phyloP scores from a whole-genome alignment of 1,140 invertebrate genomes.

The Drosophila kanapiae region DNA sequence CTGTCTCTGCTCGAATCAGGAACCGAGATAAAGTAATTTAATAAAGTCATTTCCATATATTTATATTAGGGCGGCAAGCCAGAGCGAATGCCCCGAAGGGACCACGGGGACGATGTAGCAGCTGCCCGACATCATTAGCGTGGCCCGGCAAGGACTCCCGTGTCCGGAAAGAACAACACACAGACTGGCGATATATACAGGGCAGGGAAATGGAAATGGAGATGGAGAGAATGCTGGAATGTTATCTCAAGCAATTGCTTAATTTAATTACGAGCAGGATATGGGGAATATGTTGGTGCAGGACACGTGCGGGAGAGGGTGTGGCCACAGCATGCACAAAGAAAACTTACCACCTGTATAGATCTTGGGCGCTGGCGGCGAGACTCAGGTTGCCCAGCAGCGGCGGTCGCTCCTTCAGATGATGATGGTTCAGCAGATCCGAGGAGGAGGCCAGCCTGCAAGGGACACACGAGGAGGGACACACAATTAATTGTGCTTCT shows the following conservation, averaged over 20 bases:
- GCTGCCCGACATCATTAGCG: constrained; percentile 50
- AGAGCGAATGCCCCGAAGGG: constrained; percentile 10
- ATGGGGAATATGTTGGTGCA: not conserved
- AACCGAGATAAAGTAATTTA: constrained; percentile 77
- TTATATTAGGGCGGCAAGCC: constrained; percentile 67
- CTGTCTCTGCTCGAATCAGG: constrained; percentile 39
- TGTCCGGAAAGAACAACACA: constrained; percentile 28
- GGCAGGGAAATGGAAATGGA: not conserved
- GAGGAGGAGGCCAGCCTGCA: constrained; percentile 84
- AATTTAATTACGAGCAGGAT: constrained; percentile 63
- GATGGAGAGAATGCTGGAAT: constrained; percentile 42
- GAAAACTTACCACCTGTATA: constrained; percentile 86
- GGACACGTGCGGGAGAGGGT: constrained; percentile 3
- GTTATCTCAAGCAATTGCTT: constrained; percentile 72
- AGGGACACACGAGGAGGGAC: not conserved
- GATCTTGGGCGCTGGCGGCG: constrained; percentile 85
- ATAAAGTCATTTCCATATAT: constrained; percentile 82
- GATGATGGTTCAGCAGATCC: constrained; percentile 83
- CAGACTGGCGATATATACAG: not conserved
- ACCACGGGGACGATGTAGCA: constrained; percentile 5
- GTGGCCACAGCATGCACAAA: constrained; percentile 38
- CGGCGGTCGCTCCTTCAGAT: constrained; percentile 82
- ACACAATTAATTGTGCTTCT: not conserved
- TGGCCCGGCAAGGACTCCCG: constrained; percentile 22
- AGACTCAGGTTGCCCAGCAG: constrained; percentile 83